Base-by-base conservation (phyloP, 2,797 vertebrate genomes). In the Phataginus tricuspis region DNA sequence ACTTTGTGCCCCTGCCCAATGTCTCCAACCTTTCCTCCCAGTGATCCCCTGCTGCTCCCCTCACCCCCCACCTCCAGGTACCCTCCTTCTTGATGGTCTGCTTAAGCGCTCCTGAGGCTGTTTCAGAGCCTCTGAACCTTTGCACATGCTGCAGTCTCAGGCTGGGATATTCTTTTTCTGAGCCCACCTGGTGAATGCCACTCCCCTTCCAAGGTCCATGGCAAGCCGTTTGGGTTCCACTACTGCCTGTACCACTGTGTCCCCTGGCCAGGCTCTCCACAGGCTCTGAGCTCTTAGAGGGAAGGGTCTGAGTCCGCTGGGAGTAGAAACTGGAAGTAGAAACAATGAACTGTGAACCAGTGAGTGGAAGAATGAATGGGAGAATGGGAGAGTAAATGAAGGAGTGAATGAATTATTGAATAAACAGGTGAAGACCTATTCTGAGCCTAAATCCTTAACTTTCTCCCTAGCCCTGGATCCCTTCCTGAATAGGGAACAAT, bases 281-380 rank as follows among this genome's bases (percentile, higher is more conserved):
- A 66, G 69, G 21, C 68, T 74, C 83, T 84, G 51, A 85, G 37
- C 34, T 77, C 51, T 57, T 18, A 31, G 42, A 64, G 42, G 12
- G 4, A 34, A 89, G 68, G 49, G 21, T 63, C 42, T 4, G 23
- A 86, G 27, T 42, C n/a, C 49, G 16, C 55, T 61, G 11, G 23
- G 31, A 84, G n/a, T 69, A 83, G 39, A 90, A 88, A 25, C 2
- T 34, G 13, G 31, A 94, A 95, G 45, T 25, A 68, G 37, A 86
- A 93, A 79, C 39, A 75, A 29, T 59, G 42, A 11, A 88, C 53
- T 88, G 51, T 78, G 80, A 92, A 79, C 21, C 45, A 82, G n/a
- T 74, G 74, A 75, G 8, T 90, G 86, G 59, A 66, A 53, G 29
- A 80, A 85, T 86, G 55, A 96, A 87, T 89, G 84, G 82, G 49